phyloP scores from a whole-genome alignment of 2,797 vertebrate genomes.

The Phrynocephalus vlangalii region DNA sequence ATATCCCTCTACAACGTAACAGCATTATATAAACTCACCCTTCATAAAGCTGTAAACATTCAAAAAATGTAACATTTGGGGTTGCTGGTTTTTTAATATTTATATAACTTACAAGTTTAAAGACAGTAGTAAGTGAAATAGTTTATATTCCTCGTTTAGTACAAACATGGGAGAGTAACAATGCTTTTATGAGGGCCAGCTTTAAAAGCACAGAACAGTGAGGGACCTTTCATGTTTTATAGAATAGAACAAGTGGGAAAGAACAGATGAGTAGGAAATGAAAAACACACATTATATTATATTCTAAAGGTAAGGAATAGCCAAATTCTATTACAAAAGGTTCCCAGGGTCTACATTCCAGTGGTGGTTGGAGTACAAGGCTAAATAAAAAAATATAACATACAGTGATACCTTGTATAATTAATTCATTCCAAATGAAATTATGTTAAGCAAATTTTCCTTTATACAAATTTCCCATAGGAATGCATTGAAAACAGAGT shows the following conservation, averaged over 20 bases:
- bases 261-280: not conserved
- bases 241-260: not conserved
- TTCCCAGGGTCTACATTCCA: too few relatives aligned
- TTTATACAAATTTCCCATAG: too few relatives aligned
- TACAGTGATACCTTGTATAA: too few relatives aligned
- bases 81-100: too few relatives aligned
- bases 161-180: not conserved
- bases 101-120: too few relatives aligned
- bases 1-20: not conserved
- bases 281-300: not conserved
- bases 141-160: not conserved
- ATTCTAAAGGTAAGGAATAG: not conserved
- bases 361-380: too few relatives aligned
- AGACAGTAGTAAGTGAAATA: not conserved
- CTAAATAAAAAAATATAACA: too few relatives aligned
- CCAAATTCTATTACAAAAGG: too few relatives aligned
- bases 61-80: not conserved
- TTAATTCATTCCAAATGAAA: too few relatives aligned
- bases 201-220: not conserved
- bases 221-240: not conserved
- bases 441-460: too few relatives aligned
- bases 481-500: too few relatives aligned
- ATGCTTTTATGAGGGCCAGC: not conserved
- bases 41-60: not conserved
- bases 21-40: not conserved